A percentile compares a stretch with the other conserved stretches of the same genome.
Evolutionary conservation across 2,113 vertebrate genomes (phyloP).

Genomic region (Chunga burmeisteri): DNA sequence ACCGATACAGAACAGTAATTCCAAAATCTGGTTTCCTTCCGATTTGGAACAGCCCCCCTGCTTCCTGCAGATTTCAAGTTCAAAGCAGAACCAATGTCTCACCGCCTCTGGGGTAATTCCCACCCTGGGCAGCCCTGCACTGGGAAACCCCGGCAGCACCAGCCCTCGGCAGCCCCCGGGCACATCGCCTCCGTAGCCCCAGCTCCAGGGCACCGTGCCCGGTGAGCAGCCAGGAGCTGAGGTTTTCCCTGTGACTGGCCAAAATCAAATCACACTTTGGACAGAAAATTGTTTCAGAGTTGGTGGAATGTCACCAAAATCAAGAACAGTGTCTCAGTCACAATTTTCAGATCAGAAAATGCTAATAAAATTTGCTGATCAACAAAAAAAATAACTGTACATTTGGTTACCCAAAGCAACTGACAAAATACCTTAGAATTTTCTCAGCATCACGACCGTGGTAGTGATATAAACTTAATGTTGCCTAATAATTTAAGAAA

Average conservation of each 20-base stretch:
- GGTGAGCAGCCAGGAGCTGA: neutral
- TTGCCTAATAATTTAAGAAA: neutral
- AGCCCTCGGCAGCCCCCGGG: neutral
- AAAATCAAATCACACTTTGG: neutral
- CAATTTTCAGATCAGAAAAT: neutral
- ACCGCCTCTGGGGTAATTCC: neutral
- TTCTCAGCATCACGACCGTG: neutral
- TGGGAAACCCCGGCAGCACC: neutral
- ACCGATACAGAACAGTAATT: neutral
- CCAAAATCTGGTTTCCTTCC: neutral
- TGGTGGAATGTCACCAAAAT: neutral
- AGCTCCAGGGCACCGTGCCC: neutral
- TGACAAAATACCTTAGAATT: fast-evolving
- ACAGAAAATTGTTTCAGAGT: neutral
- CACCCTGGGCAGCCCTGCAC: fast-evolving
- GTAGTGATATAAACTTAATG: fast-evolving
- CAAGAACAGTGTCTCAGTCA: neutral
- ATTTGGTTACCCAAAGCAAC: neutral
- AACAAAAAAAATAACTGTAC: fast-evolving
- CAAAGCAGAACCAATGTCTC: neutral
- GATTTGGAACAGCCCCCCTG: neutral
- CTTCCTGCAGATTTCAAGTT: neutral
- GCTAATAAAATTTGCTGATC: neutral
- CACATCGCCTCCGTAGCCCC: fast-evolving
- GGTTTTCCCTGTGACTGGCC: neutral